Evolutionary conservation across 2,113 vertebrate species (phyloP).

Genomic region (Megaceryle maxima): DNA sequence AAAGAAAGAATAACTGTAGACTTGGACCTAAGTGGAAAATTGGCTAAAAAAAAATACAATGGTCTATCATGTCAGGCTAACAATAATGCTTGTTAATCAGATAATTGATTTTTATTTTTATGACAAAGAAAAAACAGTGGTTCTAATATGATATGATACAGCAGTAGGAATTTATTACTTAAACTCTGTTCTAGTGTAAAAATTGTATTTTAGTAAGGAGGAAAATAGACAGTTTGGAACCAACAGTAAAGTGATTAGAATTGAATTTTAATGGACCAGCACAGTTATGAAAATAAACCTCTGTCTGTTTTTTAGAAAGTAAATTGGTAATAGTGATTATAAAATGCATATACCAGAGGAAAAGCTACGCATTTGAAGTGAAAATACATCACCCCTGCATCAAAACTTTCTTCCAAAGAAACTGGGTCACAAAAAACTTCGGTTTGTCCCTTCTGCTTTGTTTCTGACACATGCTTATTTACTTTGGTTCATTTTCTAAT

Average conservation of each 20-base stretch:
- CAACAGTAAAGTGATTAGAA: neutral
- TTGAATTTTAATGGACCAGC: neutral
- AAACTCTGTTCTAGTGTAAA: neutral
- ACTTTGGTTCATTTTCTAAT: conserved; percentile 46
- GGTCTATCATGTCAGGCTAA: neutral
- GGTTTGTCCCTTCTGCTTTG: neutral
- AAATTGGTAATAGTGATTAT: neutral
- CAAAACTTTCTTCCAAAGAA: neutral
- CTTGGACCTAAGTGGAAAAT: conserved; percentile 1
- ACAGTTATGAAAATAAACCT: neutral
- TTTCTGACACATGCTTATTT: neutral
- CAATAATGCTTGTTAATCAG: neutral
- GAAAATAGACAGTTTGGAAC: neutral
- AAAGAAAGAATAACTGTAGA: neutral
- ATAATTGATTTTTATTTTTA: neutral
- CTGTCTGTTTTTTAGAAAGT: neutral
- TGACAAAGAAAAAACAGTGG: neutral
- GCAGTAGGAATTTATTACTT: neutral
- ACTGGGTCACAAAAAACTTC: neutral
- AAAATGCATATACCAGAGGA: neutral
- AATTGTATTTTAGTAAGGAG: neutral
- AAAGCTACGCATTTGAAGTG: neutral
- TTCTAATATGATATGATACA: neutral
- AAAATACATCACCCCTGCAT: neutral
- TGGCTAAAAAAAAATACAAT: neutral